Percentiles rank a stretch among this genome's conserved stretches.
Conservation (phyloP, 2,113 vertebrate genomes). For the Paedocypris sp. region DNA sequence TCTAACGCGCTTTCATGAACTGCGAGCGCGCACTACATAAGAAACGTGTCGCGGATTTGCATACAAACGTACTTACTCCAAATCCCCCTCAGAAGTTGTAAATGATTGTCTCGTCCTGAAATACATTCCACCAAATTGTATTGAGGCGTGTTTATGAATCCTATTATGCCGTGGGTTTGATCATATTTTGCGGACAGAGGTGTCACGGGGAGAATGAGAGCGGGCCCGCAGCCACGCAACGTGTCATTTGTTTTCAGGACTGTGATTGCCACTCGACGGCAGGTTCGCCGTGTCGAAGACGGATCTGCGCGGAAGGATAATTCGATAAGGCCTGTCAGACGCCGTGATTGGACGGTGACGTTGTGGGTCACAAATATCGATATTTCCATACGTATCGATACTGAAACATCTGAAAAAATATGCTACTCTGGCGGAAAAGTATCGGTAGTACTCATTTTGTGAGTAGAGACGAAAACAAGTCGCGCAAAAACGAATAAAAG, state of each 20-base stretch:
- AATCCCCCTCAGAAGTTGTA: slow-evolving; percentile 85
- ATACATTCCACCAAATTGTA: slow-evolving; percentile 95
- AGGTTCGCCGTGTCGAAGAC: slow-evolving; percentile 59
- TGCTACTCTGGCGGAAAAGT: no score
- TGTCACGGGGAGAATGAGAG: slow-evolving; percentile 53
- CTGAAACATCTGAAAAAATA: no score
- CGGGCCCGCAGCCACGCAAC: slow-evolving; percentile 76
- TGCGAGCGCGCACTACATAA: slow-evolving; percentile 83
- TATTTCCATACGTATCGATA: no score
- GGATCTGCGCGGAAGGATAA: slow-evolving; percentile 55
- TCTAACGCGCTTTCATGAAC: slow-evolving; percentile 87
- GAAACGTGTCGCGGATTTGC: slow-evolving; percentile 77
- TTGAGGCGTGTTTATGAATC: slow-evolving; percentile 93
- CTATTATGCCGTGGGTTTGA: slow-evolving; percentile 86
- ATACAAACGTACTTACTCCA: slow-evolving; percentile 82
- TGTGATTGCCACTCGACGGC: slow-evolving; percentile 60
- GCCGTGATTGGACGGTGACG: slow-evolving; percentile 40
- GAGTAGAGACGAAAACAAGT: no score
- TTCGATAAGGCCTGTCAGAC: slow-evolving; percentile 60
- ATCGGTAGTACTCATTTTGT: no score
- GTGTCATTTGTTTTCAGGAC: slow-evolving; percentile 72
- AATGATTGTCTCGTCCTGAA: slow-evolving; percentile 92
- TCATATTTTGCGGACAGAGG: slow-evolving; percentile 80
- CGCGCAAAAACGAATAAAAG: no score
- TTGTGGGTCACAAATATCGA: no score